Evolutionary conservation across 23 tunicate species (phyloP).

Genomic region (Ascidia mentula): DNA sequence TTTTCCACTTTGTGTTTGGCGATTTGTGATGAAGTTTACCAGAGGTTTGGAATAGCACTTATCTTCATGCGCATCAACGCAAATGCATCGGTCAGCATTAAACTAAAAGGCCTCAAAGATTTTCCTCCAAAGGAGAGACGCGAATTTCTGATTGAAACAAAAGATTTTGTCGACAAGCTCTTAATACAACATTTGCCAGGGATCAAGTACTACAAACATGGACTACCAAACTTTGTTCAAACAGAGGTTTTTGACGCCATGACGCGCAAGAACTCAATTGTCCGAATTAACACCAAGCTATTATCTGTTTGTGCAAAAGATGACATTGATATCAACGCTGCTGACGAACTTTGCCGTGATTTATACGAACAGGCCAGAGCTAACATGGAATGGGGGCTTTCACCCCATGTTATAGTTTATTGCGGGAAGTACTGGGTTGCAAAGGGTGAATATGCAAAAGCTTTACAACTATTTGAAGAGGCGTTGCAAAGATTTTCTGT

Average conservation of each 20-base stretch:
- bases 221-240: not conserved
- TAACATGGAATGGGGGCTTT: not conserved
- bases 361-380: not conserved
- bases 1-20: not conserved
- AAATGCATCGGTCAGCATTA: not conserved
- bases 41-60: not conserved
- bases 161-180: not conserved
- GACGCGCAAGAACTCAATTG: not conserved
- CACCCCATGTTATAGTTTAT: not conserved
- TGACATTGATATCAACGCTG: not conserved
- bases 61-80: not conserved
- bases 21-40: not conserved
- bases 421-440: conserved; percentile 17
- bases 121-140: not conserved
- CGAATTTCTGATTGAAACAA: not conserved
- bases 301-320: not conserved
- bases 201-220: not conserved
- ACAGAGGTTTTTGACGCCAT: not conserved
- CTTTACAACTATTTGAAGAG: not conserved
- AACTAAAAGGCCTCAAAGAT: not conserved
- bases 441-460: conserved; percentile 2
- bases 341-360: not conserved
- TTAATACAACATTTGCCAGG: not conserved
- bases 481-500: not conserved
- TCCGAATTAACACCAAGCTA: not conserved